Evolutionary conservation across 2,113 vertebrate species (phyloP).

Genomic region (Smithornis capensis): DNA sequence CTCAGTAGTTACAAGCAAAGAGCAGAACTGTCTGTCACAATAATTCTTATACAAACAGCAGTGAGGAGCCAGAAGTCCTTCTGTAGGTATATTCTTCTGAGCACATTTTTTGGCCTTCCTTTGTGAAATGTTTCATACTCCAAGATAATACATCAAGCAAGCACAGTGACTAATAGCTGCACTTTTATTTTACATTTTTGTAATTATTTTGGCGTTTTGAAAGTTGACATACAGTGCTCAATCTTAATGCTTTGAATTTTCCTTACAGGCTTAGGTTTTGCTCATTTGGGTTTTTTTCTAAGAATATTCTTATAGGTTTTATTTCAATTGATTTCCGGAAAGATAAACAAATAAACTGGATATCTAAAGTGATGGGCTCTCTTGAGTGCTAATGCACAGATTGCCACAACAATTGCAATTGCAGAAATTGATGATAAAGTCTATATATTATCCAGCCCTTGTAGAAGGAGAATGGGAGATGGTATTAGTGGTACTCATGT

Average conservation of each 20-base stretch:
- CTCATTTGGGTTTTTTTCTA: background rate
- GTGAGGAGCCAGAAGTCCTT: background rate
- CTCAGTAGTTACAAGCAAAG: background rate
- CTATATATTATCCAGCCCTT: background rate
- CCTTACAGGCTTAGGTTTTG: background rate
- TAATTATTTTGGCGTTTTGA: background rate
- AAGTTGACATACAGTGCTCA: background rate
- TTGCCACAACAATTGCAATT: background rate
- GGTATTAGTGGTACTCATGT: background rate
- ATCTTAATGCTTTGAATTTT: background rate
- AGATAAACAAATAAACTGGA: background rate
- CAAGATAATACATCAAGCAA: background rate
- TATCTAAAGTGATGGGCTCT: background rate
- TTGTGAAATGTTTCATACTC: background rate
- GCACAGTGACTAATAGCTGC: background rate
- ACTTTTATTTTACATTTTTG: background rate
- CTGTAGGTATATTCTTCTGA: background rate
- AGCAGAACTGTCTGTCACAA: background rate
- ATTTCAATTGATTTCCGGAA: background rate
- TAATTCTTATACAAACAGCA: background rate
- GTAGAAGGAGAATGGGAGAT: background rate
- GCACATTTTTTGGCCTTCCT: background rate
- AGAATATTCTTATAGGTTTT: background rate
- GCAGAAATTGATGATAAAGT: background rate
- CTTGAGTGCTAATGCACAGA: background rate